Evolutionary conservation across 2,113 vertebrate species (phyloP).

Genomic region (Rhinopomastus cyanomelas): DNA sequence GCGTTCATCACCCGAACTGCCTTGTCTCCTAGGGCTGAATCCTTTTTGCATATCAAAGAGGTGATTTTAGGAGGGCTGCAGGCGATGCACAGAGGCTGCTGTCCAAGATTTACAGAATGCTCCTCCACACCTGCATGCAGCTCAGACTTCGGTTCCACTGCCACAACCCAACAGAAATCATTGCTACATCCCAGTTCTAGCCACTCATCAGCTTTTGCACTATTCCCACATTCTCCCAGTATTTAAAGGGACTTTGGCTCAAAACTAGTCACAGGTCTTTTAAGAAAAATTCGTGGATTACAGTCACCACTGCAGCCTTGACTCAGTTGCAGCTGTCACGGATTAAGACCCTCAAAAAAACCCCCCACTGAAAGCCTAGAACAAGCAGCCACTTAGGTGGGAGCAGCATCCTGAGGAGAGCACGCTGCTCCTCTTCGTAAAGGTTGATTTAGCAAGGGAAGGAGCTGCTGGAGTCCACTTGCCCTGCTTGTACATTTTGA

Average conservation of each 20-base stretch:
- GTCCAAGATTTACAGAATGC: neutral
- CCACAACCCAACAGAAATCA: neutral
- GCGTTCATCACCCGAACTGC: neutral
- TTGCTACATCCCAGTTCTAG: neutral
- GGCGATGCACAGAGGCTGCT: neutral
- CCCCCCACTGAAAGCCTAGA: neutral
- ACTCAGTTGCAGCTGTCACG: neutral
- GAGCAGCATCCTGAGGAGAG: fast-evolving
- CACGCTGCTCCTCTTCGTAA: neutral
- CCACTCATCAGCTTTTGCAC: neutral
- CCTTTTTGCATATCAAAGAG: slow-evolving; percentile 36
- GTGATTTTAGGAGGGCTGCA: neutral
- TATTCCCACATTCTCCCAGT: neutral
- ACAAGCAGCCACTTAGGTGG: neutral
- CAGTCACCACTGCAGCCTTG: neutral
- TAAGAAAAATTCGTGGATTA: neutral
- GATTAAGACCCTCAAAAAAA: neutral
- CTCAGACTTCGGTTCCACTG: neutral
- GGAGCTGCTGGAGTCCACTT: neutral
- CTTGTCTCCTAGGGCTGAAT: neutral
- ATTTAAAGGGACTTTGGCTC: neutral
- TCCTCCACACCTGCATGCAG: neutral
- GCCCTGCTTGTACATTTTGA: neutral
- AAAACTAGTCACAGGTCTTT: neutral
- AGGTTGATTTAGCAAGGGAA: neutral